Evolutionary conservation across 2,888 invertebrate species (phyloP), one percentile per base, ranked within the genome.

Genomic region (Bellardia bayeri): DNA sequence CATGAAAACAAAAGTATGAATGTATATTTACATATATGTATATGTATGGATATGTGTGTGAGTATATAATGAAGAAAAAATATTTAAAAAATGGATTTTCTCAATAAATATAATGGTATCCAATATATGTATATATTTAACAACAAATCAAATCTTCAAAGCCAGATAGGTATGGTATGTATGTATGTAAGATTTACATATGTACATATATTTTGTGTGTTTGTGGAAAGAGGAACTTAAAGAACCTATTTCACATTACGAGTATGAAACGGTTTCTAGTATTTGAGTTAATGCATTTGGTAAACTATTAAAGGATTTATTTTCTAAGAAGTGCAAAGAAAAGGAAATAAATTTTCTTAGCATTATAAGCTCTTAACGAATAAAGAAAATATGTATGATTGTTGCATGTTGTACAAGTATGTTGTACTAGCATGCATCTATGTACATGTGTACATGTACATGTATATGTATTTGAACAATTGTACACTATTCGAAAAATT

Each of bases 231-330:
- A 14, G 76, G 6, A 79, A 71, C 56, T 51, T 63, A 49, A 72
- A 75, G 82, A 71, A 71, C 85, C 85, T 82, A 80, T 76, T 85
- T 3, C 23, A 3, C n/a, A 85, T 64, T 51, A 69, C 68, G 11
- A 42, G 76, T 56, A 74, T 68, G 61, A 16, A 85, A 79, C 49
- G 66, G 45, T 69, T 85, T 82, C 68, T 75, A 79, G 85, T 79
- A 75, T 74, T 30, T 69, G 58, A 87, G 82, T 82, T 87, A 85
- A 87, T 87, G 87, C 87, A 87, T 87, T 87, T 85, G 74, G 81
- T 40, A 87, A 87, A 87, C 87, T 87, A 87, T 87, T 87, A 87
- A 79, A 85, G 82, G 82, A 82, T 82, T 87, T 85, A 85, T 85
- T 82, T 87, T 42, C 30, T 40, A 78, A 78, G 64, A 56, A 64